Base-by-base conservation (phyloP, 2,113 vertebrate species). In the Pseudonaja textilis region DNA sequence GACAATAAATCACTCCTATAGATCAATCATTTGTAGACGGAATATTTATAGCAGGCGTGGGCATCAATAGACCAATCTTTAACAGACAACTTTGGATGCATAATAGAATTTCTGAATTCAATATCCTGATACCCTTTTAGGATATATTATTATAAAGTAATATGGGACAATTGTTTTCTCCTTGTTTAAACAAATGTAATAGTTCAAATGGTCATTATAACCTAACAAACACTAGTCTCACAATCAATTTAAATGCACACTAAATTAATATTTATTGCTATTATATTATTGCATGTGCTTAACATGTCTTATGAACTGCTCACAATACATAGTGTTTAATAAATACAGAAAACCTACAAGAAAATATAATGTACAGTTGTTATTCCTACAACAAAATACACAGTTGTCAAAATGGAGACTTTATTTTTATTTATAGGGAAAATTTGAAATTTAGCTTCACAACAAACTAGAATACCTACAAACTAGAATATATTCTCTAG, bases 1-100 rank as follows among this genome's bases (percentile, higher is more conserved):
- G 90, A 87, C 42, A 90, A 56, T 39, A 87, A 94, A 55, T 94
- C 25, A 91, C 26, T 87, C 89, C 93, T 94, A 90, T 89, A 91
- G 54, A 8, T 88, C 39, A 87, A 94, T 16, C 2, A 93, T 74
- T 91, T n/a, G 16, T 93, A 50, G 94, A 4, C 50, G 55, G 91
- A 61, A 95, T 90, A 90, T 11, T 93, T 93, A 29, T 69, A 29
- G 34, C 42, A 91, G 87, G 34, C 52, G 87, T 0, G 0, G 9
- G 93, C 85, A 88, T 59, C 85, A 93, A 93, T 3, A 20, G 57
- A 64, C 20, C 52, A 85, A 86, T 90, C 74, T 89, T 94, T 57
- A 91, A 7, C 54, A 23, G 92, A 1, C 9, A 4, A 12, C 0
- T 11, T 90, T 81, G 3, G 87, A 50, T 88, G 91, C 1, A 92